Conservation (phyloP, 2,113 vertebrate genomes). For the Phylloscopus whistleri region DNA sequence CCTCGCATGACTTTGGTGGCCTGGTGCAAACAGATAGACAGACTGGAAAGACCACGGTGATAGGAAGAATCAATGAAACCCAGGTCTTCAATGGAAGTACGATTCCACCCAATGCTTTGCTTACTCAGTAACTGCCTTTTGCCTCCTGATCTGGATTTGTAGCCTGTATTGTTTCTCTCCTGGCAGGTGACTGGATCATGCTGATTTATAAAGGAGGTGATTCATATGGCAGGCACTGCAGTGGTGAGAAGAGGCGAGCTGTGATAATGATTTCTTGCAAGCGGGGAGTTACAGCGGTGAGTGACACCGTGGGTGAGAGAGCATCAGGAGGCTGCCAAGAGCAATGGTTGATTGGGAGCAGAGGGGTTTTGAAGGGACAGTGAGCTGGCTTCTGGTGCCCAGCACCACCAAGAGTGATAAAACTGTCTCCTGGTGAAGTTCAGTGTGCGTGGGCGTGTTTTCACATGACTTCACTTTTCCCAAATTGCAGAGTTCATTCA, state of each 20-base stretch:
- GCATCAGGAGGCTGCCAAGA: background rate
- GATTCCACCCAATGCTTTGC: background rate
- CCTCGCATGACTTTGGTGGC: slow-evolving; percentile 66
- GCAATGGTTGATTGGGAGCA: background rate
- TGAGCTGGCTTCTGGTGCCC: background rate
- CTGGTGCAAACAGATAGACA: slow-evolving; percentile 75
- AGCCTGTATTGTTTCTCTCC: background rate
- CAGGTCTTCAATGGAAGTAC: slow-evolving; percentile 86
- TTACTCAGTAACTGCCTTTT: background rate
- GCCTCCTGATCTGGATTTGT: background rate
- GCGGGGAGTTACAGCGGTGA: slow-evolving; percentile 74
- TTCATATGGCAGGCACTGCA: slow-evolving; percentile 79
- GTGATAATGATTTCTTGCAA: slow-evolving; percentile 92
- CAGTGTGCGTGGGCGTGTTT: background rate
- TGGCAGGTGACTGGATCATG: slow-evolving; percentile 91
- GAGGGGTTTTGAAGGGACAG: background rate
- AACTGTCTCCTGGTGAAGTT: background rate
- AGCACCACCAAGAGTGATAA: background rate
- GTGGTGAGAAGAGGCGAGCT: slow-evolving; percentile 77
- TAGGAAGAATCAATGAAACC: slow-evolving; percentile 84
- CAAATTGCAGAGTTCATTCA: slow-evolving; percentile 74
- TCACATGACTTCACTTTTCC: background rate
- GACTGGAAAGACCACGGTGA: slow-evolving; percentile 17
- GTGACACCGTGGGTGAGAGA: background rate
- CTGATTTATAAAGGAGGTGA: slow-evolving; percentile 85